Conservation (phyloP, 2,797 vertebrate species). For the Chelon labrosus region DNA sequence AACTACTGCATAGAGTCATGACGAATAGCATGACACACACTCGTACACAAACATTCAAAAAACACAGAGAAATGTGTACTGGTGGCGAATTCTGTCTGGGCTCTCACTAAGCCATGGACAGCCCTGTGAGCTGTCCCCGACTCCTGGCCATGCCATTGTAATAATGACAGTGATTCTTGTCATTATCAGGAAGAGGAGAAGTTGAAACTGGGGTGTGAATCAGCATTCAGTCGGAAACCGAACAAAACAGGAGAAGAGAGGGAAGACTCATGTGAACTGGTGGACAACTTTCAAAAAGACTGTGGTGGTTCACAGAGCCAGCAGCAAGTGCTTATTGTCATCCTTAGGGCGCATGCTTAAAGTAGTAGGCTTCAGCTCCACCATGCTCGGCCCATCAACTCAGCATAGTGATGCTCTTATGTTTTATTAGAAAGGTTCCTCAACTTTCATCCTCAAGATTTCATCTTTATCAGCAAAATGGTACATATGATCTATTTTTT, state of each 20-base stretch:
- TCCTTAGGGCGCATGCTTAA: slow-evolving; percentile 77
- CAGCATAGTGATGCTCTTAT: slow-evolving; percentile 37
- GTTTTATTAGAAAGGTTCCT: slow-evolving; percentile 31
- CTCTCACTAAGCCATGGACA: slow-evolving; percentile 72
- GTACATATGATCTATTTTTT: slow-evolving; percentile 32
- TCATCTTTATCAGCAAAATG: slow-evolving; percentile 39
- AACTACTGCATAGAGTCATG: slow-evolving; percentile 36
- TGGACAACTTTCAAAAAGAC: slow-evolving; percentile 70
- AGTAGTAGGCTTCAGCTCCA: slow-evolving; percentile 68
- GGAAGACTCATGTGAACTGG: slow-evolving; percentile 81
- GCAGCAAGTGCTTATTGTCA: slow-evolving; percentile 67
- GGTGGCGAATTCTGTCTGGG: slow-evolving; percentile 71
- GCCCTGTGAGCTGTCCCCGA: slow-evolving; percentile 72
- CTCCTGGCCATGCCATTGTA: slow-evolving; percentile 80
- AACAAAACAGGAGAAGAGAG: slow-evolving; percentile 79
- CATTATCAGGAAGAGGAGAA: slow-evolving; percentile 90
- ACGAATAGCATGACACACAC: slow-evolving; percentile 34
- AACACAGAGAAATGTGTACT: slow-evolving; percentile 67
- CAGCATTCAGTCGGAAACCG: slow-evolving; percentile 78
- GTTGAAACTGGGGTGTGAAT: slow-evolving; percentile 88
- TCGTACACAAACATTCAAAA: slow-evolving; percentile 20
- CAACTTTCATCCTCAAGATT: slow-evolving; percentile 15
- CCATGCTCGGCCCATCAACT: slow-evolving; percentile 50
- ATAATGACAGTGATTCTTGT: slow-evolving; percentile 89
- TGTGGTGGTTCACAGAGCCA: slow-evolving; percentile 67